phyloP scores from a whole-genome alignment of 2,888 invertebrate species.

The Auanema sp. region DNA sequence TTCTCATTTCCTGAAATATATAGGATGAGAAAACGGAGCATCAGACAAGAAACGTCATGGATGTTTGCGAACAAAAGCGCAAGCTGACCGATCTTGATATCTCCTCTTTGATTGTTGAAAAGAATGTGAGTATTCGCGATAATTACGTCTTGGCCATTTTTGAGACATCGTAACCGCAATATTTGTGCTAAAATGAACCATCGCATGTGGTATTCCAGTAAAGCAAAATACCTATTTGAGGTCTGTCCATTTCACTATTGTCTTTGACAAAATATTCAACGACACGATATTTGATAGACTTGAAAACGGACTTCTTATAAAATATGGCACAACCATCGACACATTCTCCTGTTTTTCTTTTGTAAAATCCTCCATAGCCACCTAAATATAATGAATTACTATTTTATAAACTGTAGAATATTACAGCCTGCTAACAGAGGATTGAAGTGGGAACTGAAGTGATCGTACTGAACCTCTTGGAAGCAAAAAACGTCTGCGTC shows the following conservation, averaged over 20 bases:
- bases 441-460: conserved; percentile 17
- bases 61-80: conserved; percentile 82
- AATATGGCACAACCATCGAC: conserved; percentile 89
- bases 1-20: conserved; percentile 8
- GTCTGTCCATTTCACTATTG: conserved; percentile 28
- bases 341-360: conserved; percentile 69
- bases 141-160: conserved; percentile 68
- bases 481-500: conserved; percentile 56
- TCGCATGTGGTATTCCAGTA: background rate
- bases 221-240: conserved; percentile 44
- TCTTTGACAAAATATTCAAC: conserved; percentile 74
- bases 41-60: conserved; percentile 71
- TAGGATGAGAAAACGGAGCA: too few species aligned
- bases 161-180: conserved; percentile 27
- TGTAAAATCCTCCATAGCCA: conserved; percentile 33
- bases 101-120: conserved; percentile 85
- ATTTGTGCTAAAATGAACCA: conserved; percentile 40
- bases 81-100: conserved; percentile 85
- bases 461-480: conserved; percentile 52
- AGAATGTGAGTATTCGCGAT: conserved; percentile 91
- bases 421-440: conserved; percentile 32
- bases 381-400: conserved; percentile 24
- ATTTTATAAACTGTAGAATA: background rate
- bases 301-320: conserved; percentile 73
- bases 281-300: conserved; percentile 72